Conservation (phyloP, 2,888 invertebrate genomes). For the Drosophila diplacantha region DNA sequence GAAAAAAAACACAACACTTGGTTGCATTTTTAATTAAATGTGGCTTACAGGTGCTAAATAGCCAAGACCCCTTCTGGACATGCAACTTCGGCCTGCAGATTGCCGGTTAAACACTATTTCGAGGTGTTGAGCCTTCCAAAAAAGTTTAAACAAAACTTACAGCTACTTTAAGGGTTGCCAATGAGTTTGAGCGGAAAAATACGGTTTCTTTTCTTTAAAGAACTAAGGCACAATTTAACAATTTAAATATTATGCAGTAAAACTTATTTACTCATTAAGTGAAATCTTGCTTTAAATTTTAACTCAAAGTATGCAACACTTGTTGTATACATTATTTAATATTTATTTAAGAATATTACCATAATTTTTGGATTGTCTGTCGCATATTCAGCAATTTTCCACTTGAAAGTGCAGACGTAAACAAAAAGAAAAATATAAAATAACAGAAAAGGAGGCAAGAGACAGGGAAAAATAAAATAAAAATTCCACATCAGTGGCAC, state of each 20-base stretch:
- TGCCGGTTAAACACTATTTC: constrained; percentile 4
- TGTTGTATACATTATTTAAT: background rate
- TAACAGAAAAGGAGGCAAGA: constrained; percentile 5
- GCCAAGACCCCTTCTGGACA: constrained; percentile 43
- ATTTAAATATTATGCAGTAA: no score
- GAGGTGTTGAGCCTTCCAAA: constrained; percentile 11
- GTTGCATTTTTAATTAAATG: constrained; percentile 53
- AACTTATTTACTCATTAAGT: no score
- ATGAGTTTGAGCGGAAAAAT: background rate
- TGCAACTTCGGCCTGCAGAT: constrained; percentile 44
- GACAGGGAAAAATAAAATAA: constrained; percentile 19
- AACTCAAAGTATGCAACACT: constrained; percentile 3
- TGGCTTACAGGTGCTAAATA: constrained; percentile 68
- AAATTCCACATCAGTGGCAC: constrained; percentile 30
- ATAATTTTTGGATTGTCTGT: constrained; percentile 21
- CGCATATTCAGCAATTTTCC: constrained; percentile 67
- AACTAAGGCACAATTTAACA: no score
- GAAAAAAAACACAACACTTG: constrained; percentile 37
- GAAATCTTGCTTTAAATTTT: background rate
- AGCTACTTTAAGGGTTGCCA: background rate
- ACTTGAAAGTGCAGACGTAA: constrained; percentile 55
- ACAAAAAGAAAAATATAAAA: constrained; percentile 47
- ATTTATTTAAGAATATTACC: no score
- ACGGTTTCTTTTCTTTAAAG: no score
- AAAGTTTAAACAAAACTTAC: background rate